Percentiles rank a stretch among this genome's conserved stretches.
These are phyloP conservation scores for Brachionus calyciflorus DNA, from an alignment of 1,140 invertebrate genomes.

Conservation along the genomic window DNA sequence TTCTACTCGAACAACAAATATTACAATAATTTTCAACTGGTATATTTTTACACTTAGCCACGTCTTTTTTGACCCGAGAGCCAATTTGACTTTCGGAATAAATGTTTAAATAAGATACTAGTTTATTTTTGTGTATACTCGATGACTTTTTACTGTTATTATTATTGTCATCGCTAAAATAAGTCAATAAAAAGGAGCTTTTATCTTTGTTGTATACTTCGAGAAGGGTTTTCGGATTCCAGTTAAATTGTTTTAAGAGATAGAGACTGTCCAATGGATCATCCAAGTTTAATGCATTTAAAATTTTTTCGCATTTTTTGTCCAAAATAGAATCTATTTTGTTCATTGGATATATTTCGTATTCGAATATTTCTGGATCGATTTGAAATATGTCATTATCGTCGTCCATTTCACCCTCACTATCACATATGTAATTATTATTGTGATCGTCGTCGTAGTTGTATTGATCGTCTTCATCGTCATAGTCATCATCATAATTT, in stretches of 20 bases:
- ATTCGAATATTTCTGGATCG: slow-evolving; percentile 22
- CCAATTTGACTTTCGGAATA: neutral
- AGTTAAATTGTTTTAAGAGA: slow-evolving; percentile 13
- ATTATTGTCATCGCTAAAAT: slow-evolving; percentile 27
- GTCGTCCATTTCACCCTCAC: slow-evolving; percentile 13
- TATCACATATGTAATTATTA: slow-evolving; percentile 32
- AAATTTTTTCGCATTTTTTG: slow-evolving; percentile 27
- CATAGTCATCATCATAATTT: slow-evolving; percentile 5
- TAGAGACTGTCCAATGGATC: neutral
- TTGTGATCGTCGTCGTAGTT: slow-evolving; percentile 35
- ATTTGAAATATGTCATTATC: slow-evolving; percentile 6
- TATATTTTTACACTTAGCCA: too few species aligned
- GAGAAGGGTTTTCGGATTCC: neutral
- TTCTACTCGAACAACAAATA: neutral
- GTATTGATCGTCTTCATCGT: slow-evolving; percentile 1
- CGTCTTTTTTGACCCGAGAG: too few species aligned
- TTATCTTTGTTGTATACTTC: neutral
- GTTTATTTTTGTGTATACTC: neutral
- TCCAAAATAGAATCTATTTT: slow-evolving; percentile 18
- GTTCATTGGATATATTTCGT: slow-evolving; percentile 5
- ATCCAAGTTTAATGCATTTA: neutral
- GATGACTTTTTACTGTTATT: slow-evolving; percentile 23
- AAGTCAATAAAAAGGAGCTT: neutral
- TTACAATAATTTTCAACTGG: neutral
- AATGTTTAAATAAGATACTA: slow-evolving; percentile 8